phyloP scores from a whole-genome alignment of 2,113 vertebrate genomes.

The Tauraco erythrolophus region DNA sequence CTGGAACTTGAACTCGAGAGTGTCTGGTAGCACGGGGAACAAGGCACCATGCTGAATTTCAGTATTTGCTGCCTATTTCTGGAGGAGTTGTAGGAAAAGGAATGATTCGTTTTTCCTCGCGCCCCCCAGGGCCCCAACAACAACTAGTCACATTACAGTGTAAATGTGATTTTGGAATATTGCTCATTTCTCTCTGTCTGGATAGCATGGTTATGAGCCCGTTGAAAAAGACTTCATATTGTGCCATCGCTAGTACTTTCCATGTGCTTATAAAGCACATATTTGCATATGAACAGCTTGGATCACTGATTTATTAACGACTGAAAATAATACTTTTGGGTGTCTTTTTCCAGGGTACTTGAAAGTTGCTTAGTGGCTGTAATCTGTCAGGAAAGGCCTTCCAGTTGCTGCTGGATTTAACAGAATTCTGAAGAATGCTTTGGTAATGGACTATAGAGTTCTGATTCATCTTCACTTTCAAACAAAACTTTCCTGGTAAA shows the following conservation, averaged over 20 bases:
- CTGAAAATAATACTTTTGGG: not conserved
- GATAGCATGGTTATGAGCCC: not conserved
- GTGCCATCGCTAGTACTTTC: not conserved
- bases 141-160: not conserved
- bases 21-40: not conserved
- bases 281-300: not conserved
- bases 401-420: conserved; percentile 7
- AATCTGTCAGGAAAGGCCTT: not conserved
- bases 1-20: not conserved
- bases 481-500: not conserved
- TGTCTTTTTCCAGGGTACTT: not conserved
- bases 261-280: not conserved
- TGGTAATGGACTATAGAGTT: not conserved
- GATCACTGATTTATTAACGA: not conserved
- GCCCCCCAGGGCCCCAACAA: too few relatives aligned
- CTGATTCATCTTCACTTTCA: not conserved
- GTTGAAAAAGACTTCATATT: not conserved
- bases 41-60: not conserved
- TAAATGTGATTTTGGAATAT: not conserved
- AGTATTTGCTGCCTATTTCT: not conserved
- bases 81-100: not conserved
- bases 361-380: not conserved
- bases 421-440: not conserved
- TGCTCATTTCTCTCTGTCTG: not conserved
- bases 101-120: not conserved